Evolutionary conservation across 2,797 vertebrate species (phyloP), one percentile per base, ranked within the genome.

Genomic region (Melanotaenia boesemani): DNA sequence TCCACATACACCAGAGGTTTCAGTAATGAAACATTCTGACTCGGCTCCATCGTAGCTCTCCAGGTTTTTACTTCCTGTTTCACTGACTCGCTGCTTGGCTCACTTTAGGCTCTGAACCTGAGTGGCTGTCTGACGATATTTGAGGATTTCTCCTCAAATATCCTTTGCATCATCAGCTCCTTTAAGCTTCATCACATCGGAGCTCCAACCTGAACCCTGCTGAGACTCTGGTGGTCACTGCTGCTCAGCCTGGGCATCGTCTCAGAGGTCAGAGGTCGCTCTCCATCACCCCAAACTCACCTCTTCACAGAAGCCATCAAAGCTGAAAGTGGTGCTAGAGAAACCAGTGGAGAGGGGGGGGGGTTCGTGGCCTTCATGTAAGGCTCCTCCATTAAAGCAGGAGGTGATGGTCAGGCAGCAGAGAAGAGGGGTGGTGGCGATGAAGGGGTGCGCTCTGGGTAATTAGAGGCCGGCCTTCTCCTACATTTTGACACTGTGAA

Each of bases 381-480:
- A 74, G 82, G 65, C 76, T n/a, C 20, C 1, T 6, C 79, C 84
- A 83, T 88, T 87, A 88, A 76, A 74, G 59, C 63, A 57, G 74
- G 70, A 72, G 80, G 68, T 75, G 81, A 76, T 70, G 76, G 88
- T 85, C 78, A 50, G 67, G 76, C 44, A 13, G 67, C 22, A 0
- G 57, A 22, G 56, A 59, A n/a, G 72, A 37, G 15, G 68, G 57
- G 76, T 2, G 20, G 12, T 0, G 30, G 52, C 0, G 26, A 24
- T 28, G 62, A 46, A 74, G 85, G 73, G 82, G 84, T 81, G 87
- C 76, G 76, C 85, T 83, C 79, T 80, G 88, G 91, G 87, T 92
- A 94, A 94, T 93, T 93, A 94, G 87, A 87, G 87, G 86, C 65
- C 72, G 72, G 84, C 81, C 84, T 63, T 76, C 81, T 74, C 77